Base-by-base conservation (phyloP, 2,113 vertebrate genomes). In the Plectropomus leopardus region DNA sequence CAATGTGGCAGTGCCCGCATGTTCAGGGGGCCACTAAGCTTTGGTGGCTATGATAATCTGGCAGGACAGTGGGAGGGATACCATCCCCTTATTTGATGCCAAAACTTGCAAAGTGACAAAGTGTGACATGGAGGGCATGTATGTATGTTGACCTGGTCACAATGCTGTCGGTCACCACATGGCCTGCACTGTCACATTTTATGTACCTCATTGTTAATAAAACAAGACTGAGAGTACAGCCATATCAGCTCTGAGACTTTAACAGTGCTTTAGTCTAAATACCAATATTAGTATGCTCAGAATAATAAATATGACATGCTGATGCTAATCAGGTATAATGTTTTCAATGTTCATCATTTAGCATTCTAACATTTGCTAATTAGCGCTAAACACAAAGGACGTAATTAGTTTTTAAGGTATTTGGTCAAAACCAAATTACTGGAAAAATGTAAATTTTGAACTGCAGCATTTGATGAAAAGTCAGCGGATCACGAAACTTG, bases 41-140 rank as follows among this genome's bases (percentile, higher is more conserved):
- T 70, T 68, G 34, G 48, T 30, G 48, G 81, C 72, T 86, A 76
- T 85, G 88, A 88, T 92, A 89, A 88, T 87, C 82, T 91, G 88
- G 82, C 80, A 70, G 69, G 80, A 63, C n/a, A 67, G 70, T 4
- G 65, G 40, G 58, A 47, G 21, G n/a, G 57, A 55, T 75, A 42
- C 17, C 65, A 45, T n/a, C 28, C n/a, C 57, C 73, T 59, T 59
- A 67, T 7, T 51, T 23, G 34, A 76, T 82, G 90, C 90, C 90
- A 83, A 75, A 84, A 82, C 82, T 81, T 84, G 57, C 79, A 85
- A 77, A 85, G 66, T 63, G 61, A 36, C 28, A 58, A 69, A 15
- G 36, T 40, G 36, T 40, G 11, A 40, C 19, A 55, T 15, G 55
- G 14, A 76, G 40, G 40, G 32, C 14, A 28, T 28, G 11, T 8